Evolutionary conservation across 2,888 invertebrate species (phyloP).

Genomic region (Tachina grossa): DNA sequence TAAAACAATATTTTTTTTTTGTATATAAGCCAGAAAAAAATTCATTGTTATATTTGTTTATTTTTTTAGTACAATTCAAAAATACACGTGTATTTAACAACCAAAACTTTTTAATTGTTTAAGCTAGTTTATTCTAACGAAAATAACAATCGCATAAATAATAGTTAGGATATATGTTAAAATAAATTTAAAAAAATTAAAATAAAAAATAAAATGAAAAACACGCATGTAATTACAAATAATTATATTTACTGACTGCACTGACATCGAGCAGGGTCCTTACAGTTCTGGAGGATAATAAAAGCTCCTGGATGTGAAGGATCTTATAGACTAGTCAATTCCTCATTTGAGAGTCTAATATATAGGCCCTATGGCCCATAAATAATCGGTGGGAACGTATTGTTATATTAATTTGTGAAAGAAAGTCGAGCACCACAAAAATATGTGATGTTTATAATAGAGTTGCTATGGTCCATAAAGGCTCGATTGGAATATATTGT

Average conservation of each 20-base stretch:
- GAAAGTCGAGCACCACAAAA: no score
- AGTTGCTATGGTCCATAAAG: no score
- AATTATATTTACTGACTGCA: conserved; percentile 38
- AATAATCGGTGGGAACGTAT: no score
- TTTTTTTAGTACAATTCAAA: conserved; percentile 47
- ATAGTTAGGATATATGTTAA: not conserved
- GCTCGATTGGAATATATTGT: no score
- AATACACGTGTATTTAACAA: conserved; percentile 16
- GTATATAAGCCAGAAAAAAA: no score
- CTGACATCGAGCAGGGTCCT: not conserved
- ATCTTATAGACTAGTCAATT: no score
- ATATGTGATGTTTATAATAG: no score
- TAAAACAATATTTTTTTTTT: no score
- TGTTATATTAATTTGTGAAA: no score
- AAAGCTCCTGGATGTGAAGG: no score
- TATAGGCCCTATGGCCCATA: no score
- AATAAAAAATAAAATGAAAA: not conserved
- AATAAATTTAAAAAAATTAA: conserved; percentile 8
- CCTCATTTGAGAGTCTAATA: no score
- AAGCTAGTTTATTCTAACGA: conserved; percentile 6
- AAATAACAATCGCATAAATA: conserved; percentile 31
- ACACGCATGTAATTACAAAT: conserved; percentile 58
- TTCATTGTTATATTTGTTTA: not conserved
- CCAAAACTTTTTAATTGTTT: conserved; percentile 3
- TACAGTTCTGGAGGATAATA: not conserved